Conservation (phyloP, 64 coral and sea anemone species). For the Platygyra sinensis region DNA sequence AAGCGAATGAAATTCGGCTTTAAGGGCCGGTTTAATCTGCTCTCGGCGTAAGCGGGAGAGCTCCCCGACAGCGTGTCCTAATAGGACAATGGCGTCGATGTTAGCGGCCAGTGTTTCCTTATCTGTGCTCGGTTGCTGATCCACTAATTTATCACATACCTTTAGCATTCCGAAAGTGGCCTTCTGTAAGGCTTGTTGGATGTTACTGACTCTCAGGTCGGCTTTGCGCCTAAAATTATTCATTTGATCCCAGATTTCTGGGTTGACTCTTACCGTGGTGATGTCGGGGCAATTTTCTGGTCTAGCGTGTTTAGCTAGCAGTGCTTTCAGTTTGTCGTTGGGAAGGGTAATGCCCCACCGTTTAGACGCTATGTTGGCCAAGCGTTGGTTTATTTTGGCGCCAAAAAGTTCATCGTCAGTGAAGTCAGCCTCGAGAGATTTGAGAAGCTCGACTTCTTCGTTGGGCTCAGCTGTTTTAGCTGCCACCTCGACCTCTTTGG, state of each 20-base stretch:
- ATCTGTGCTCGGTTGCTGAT: neutral
- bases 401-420: too few species aligned
- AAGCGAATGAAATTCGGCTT: neutral
- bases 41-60: too few species aligned
- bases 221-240: slow-evolving; percentile 8
- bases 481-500: too few species aligned
- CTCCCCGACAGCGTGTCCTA: too few species aligned
- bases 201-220: slow-evolving; percentile 23
- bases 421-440: too few species aligned
- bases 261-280: neutral
- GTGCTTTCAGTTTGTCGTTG: neutral
- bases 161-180: slow-evolving; percentile 40
- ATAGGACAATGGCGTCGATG: slow-evolving; percentile 29
- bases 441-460: too few species aligned
- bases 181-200: slow-evolving; percentile 47
- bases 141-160: too few species aligned
- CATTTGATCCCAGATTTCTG: slow-evolving; percentile 11
- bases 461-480: too few species aligned
- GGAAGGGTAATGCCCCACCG: neutral
- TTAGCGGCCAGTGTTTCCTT: neutral
- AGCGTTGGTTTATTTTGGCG: too few species aligned
- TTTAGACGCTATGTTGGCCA: neutral
- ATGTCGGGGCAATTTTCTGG: slow-evolving; percentile 18
- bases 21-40: neutral
- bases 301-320: neutral